phyloP scores from a whole-genome alignment of 1,140 invertebrate species.

The Littorina saxatilis region DNA sequence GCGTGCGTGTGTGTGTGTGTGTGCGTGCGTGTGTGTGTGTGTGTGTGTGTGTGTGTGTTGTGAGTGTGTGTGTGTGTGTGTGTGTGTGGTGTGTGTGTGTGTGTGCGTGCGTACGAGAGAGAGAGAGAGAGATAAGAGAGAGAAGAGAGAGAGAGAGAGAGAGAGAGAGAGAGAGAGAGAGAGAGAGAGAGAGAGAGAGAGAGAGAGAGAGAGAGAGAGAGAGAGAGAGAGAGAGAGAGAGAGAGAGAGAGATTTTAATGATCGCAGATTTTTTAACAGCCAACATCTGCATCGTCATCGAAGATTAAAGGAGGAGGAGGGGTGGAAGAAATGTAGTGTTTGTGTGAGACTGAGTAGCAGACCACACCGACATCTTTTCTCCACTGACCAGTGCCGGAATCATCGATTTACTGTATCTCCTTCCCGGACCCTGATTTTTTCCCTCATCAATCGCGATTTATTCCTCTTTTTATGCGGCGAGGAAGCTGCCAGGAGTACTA shows the following conservation, averaged over 20 bases:
- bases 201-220: conserved; percentile 11
- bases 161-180: too few relatives aligned
- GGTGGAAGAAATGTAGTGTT: not conserved
- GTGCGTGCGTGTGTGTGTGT: conserved; percentile 12
- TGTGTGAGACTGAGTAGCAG: not conserved
- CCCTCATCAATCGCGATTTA: too few relatives aligned
- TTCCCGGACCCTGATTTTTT: too few relatives aligned
- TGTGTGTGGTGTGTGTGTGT: conserved; percentile 1
- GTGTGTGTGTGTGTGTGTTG: conserved; percentile 23
- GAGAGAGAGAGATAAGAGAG: not conserved
- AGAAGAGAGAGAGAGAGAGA: too few relatives aligned
- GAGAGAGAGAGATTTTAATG: not conserved
- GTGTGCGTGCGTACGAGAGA: not conserved
- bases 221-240: conserved; percentile 11
- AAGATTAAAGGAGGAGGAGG: too few relatives aligned
- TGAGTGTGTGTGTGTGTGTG: conserved; percentile 4
- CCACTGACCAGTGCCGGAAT: too few relatives aligned
- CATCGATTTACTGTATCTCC: too few relatives aligned
- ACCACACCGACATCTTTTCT: too few relatives aligned
- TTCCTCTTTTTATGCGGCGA: too few relatives aligned
- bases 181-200: not conserved
- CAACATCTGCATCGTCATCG: too few relatives aligned
- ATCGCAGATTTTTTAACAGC: too few relatives aligned
- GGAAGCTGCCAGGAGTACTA: too few relatives aligned
- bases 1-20: conserved; percentile 7